Percentiles rank a stretch among this genome's conserved stretches.
Conservation (phyloP, 2,797 vertebrate genomes). For the Hephaestus fuliginosus region DNA sequence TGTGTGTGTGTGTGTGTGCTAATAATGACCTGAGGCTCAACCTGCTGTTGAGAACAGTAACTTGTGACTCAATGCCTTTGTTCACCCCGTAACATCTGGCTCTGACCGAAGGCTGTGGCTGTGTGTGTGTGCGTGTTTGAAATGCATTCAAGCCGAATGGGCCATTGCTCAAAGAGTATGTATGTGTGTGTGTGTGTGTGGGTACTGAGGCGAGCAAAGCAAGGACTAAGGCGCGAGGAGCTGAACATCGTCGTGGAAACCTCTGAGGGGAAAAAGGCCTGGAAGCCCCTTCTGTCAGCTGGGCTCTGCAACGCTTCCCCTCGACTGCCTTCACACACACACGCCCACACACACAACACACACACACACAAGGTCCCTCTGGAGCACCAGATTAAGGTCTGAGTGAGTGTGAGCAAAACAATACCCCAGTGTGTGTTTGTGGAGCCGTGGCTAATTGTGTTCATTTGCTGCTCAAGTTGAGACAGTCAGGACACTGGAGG, state of each 20-base stretch:
- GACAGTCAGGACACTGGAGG: constrained; percentile 78
- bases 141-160: constrained; percentile 71
- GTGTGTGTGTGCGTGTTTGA: constrained; percentile 58
- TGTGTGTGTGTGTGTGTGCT: constrained; percentile 65
- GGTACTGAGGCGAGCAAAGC: constrained; percentile 64
- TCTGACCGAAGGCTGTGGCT: constrained; percentile 78
- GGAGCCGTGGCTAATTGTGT: constrained; percentile 87
- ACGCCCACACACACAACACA: constrained; percentile 47
- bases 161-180: constrained; percentile 65
- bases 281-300: constrained; percentile 86
- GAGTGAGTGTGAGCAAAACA: constrained; percentile 85
- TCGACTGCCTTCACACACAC: constrained; percentile 67
- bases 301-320: constrained; percentile 78
- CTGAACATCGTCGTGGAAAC: constrained; percentile 82
- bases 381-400: constrained; percentile 85
- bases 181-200: constrained; percentile 51
- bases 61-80: constrained; percentile 84
- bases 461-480: constrained; percentile 90
- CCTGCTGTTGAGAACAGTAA: constrained; percentile 85
- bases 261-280: constrained; percentile 80
- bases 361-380: constrained; percentile 65
- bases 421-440: constrained; percentile 86
- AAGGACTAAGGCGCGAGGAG: constrained; percentile 82
- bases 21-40: constrained; percentile 85
- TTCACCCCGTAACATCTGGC: constrained; percentile 83